Evolutionary conservation across 92 coral and sea anemone genomes (phyloP), one percentile per base, ranked within the genome.

Genomic region (Virgularia gustaviana): DNA sequence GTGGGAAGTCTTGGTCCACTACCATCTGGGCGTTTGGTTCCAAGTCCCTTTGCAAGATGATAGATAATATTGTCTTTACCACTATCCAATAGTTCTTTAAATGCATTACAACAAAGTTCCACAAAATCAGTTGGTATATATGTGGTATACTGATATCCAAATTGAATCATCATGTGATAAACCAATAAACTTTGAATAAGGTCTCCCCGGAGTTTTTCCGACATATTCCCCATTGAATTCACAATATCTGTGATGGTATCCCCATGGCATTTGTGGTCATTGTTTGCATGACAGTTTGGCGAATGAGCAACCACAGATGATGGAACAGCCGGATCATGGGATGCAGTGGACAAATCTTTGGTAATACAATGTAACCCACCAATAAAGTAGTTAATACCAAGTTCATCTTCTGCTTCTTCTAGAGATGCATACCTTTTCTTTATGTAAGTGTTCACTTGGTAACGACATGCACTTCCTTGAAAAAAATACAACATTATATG

Each of bases 51-150:
- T 32, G 55, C 80, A 42, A 75, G 66, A 42, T 76, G 53, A 49
- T 76, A 76, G 32, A 64, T 15, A 32, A 78, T 23, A 33, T 78
- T 70, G 5, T 70, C 65, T 52, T 70, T 78, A 19, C 39, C 73
- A 57, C 51, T 67, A 6, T n/a, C 38, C 12, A 39, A 35, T 12
- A 79, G 59, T 35, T 49, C 65, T 37, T 49, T 24, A 51, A 75
- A 75, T 16, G 45, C 68, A 9, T 66, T 62, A 19, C 72, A 37
- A 49, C 65, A 73, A 13, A 75, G 79, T 37, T 51, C 70, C 43
- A 75, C 37, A 15, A 81, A 81, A 68, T 81, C 85, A 49, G 76
- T 65, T 36, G 82, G 76, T 58, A 77, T 35, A 77, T 37, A 66
- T 38, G 22, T 8, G 36, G 16, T 49, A 31, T 63, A 16, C 0